These are phyloP conservation scores for Apis laboriosa DNA, from an alignment of 1,140 invertebrate species.

Conservation along the genomic window DNA sequence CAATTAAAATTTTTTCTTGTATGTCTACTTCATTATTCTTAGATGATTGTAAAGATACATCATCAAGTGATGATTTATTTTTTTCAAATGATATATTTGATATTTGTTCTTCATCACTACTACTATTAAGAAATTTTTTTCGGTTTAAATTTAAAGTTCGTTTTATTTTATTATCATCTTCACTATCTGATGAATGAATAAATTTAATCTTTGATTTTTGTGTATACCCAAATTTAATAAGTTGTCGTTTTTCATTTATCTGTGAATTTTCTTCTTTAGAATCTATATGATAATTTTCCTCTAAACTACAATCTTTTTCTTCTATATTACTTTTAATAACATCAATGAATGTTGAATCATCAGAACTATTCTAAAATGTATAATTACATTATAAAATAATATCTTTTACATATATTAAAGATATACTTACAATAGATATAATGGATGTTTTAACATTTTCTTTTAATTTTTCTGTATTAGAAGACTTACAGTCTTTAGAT, in stretches of 20 bases:
- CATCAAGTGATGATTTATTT: not conserved
- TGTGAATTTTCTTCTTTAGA: not conserved
- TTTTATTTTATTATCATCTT: slow-evolving; percentile 26
- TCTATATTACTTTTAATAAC: not conserved
- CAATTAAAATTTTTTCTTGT: not conserved
- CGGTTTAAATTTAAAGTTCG: slow-evolving; percentile 38
- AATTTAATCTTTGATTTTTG: slow-evolving; percentile 4
- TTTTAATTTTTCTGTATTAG: not conserved
- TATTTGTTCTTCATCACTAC: slow-evolving; percentile 3
- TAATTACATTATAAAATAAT: not conserved
- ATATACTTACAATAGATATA: slow-evolving; percentile 46
- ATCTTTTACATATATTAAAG: not conserved
- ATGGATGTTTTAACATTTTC: slow-evolving; percentile 22
- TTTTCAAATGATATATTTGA: not conserved
- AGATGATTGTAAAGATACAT: not conserved
- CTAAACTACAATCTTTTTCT: not conserved
- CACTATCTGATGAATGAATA: slow-evolving; percentile 50
- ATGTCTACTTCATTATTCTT: not conserved
- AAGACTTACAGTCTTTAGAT: not conserved
- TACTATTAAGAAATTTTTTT: slow-evolving; percentile 5
- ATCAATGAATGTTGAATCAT: slow-evolving; percentile 23
- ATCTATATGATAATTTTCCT: slow-evolving; percentile 12
- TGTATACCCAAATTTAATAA: not conserved
- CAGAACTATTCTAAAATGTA: slow-evolving; percentile 47
- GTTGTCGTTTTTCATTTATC: not conserved